Evolutionary conservation across 2,113 vertebrate species (phyloP), one percentile per base, ranked within the genome.

Genomic region (Bagarius yarrelli): DNA sequence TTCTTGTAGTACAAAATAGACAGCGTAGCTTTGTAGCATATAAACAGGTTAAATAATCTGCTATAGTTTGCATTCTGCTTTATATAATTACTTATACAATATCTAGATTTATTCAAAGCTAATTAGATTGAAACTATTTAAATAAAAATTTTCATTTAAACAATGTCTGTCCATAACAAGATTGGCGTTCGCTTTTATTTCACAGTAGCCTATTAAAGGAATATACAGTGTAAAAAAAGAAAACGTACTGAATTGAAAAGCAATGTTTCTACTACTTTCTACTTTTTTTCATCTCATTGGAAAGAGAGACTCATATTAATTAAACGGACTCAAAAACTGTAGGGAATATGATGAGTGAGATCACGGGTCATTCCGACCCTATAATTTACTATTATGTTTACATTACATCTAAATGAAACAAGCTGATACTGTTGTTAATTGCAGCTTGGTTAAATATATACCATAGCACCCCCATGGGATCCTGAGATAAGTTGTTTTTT

Each of bases 351-450:
- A 92, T 93, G 92, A 88, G 94, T 95, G 94, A 94, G 92, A 96
- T 96, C 95, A 95, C 93, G 94, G 96, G 95, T 95, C 95, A 98
- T 96, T 95, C 95, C 95, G 94, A 94, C 94, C 94, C 94, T 95
- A 96, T 98, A 96, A 98, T 98, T 98, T 97, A 97, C 96, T 94
- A 98, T 99, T 98, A 99, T 97, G 96, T 97, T 96, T 97, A 95
- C 96, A 99, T 99, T 99, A 98, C 93, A 94, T 97, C 93, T 98
- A 99, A 99, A 98, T 99, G 97, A 98, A 98, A 97, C 96, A 96
- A 96, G 95, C 96, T 97, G 97, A 98, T 98, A 95, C 94, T 93
- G 92, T 95, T 96, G 96, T 98, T 99, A 98, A 99, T 98, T 98
- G 96, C 95, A 94, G 94, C 94, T 94, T 95, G 95, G 95, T 97